Evolutionary conservation across 2,797 vertebrate species (phyloP).

Genomic region (Xenops minutus): DNA sequence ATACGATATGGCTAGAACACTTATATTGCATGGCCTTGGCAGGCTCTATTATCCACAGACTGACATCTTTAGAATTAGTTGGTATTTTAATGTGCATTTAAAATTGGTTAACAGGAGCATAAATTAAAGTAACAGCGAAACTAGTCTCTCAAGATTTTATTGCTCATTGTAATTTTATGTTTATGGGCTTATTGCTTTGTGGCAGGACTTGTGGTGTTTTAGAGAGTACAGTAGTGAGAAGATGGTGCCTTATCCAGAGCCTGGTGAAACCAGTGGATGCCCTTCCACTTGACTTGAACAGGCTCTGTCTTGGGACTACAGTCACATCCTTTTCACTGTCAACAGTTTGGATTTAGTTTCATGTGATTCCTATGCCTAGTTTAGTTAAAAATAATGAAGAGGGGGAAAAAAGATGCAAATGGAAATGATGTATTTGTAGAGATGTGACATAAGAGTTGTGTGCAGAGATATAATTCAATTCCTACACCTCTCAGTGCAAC

Average conservation of each 20-base stretch:
- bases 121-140: conserved; percentile 47
- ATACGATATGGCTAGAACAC: background rate
- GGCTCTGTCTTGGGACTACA: background rate
- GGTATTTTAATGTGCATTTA: conserved; percentile 27
- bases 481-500: background rate
- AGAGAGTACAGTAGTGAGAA: background rate
- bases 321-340: background rate
- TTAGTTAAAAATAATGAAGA: background rate
- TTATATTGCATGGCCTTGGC: background rate
- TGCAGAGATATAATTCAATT: background rate
- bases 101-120: conserved; percentile 42
- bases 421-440: background rate
- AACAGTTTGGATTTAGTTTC: background rate
- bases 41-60: background rate
- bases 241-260: background rate
- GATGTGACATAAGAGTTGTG: background rate
- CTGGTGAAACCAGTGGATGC: background rate
- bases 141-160: conserved; percentile 34
- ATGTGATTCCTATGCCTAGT: background rate
- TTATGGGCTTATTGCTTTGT: conserved; percentile 15
- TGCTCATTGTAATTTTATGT: conserved; percentile 17
- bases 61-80: conserved; percentile 25
- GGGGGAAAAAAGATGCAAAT: background rate
- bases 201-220: background rate
- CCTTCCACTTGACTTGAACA: background rate